A percentile compares a stretch with the other conserved stretches of the same genome.
Evolutionary conservation across 1,140 invertebrate genomes (phyloP).

Genomic region (Ceratina australensis): DNA sequence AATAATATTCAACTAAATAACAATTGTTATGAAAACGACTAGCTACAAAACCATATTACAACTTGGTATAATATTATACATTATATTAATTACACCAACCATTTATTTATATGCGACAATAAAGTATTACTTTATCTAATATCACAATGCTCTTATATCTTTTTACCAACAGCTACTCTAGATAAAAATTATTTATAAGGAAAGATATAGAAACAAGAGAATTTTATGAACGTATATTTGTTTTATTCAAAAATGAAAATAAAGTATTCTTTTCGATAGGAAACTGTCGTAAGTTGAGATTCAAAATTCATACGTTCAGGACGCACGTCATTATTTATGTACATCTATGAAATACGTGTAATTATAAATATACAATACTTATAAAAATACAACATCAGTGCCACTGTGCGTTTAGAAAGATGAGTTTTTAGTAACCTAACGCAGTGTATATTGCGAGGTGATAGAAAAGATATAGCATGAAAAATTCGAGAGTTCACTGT

Average conservation of each 20-base stretch:
- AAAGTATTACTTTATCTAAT: constrained; percentile 24
- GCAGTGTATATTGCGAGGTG: constrained; percentile 34
- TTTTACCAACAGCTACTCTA: background rate
- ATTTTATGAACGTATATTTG: background rate
- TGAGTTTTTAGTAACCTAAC: constrained; percentile 52
- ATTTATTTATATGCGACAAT: constrained; percentile 25
- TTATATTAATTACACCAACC: background rate
- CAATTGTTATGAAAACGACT: background rate
- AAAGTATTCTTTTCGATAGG: background rate
- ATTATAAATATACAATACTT: constrained; percentile 46
- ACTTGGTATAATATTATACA: background rate
- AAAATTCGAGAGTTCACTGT: constrained; percentile 8
- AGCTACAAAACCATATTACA: constrained; percentile 2
- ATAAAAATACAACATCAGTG: constrained; percentile 59
- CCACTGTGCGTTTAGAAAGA: constrained; percentile 58
- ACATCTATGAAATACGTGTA: constrained; percentile 41
- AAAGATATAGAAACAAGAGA: background rate
- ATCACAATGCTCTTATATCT: background rate
- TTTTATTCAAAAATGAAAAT: background rate
- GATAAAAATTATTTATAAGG: no score
- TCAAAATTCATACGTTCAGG: constrained; percentile 51
- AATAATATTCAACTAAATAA: background rate
- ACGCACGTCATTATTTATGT: constrained; percentile 56
- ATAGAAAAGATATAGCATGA: background rate
- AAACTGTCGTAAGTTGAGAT: constrained; percentile 51